Conservation (phyloP, 2,888 invertebrate species). For the Hoplodrina ambigua region DNA sequence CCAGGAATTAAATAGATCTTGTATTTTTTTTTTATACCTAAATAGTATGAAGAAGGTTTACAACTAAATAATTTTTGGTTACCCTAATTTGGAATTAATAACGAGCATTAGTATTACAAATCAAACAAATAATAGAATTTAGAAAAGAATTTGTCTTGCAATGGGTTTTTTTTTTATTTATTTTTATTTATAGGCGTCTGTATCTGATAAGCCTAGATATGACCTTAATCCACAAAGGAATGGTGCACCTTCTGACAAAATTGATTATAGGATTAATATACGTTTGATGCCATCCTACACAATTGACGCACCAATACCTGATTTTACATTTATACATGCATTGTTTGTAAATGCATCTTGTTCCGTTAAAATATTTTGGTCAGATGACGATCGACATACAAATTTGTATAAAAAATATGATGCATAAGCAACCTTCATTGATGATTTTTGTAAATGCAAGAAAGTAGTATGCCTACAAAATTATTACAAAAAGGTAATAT, state of each 20-base stretch:
- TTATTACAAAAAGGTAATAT: slow-evolving; percentile 9
- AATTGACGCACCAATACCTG: too few species aligned
- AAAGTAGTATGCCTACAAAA: slow-evolving; percentile 13
- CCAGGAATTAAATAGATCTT: too few species aligned
- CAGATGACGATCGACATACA: not conserved
- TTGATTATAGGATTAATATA: not conserved
- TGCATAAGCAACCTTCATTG: not conserved
- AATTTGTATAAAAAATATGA: not conserved
- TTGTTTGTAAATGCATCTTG: slow-evolving; percentile 1
- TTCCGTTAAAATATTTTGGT: not conserved
- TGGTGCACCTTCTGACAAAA: too few species aligned
- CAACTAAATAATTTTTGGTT: not conserved
- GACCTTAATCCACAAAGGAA: too few species aligned
- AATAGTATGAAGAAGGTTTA: too few species aligned
- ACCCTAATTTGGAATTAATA: not conserved
- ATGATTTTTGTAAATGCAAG: not conserved
- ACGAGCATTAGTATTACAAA: not conserved
- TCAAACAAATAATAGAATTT: not conserved
- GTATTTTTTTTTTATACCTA: too few species aligned
- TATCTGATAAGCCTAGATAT: too few species aligned
- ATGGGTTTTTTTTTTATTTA: too few species aligned
- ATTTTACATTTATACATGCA: not conserved
- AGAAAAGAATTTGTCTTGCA: not conserved
- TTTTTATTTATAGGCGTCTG: not conserved
- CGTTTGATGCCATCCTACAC: slow-evolving; percentile 1